Base-by-base conservation (phyloP, 2,113 vertebrate genomes). In the Dipodomys ordii region DNA sequence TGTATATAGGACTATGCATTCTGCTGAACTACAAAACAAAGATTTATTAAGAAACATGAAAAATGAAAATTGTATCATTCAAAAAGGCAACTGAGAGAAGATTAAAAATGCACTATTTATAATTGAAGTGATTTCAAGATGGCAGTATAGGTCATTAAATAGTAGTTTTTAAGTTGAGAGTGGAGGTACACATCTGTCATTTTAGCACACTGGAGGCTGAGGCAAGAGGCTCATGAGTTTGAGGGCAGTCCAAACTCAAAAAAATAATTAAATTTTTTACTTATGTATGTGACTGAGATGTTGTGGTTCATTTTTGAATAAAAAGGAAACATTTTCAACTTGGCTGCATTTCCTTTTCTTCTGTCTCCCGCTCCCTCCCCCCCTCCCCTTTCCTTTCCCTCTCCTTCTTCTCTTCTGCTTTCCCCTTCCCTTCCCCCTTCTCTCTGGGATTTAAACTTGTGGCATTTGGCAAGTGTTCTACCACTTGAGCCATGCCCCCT, bases 71-170 rank as follows among this genome's bases (percentile, higher is more conserved):
- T 39, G 53, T 95, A 86, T 90, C 1, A 57, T 87, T 88, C 92
- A 90, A 94, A 90, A 84, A 82, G 53, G 19, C 76, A 0, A 6
- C 28, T 88, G 79, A 77, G 15, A 46, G 53, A 78, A 79, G 39
- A 87, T 93, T 93, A n/a, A 90, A 93, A 78, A 71, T 82, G 69
- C 46, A 79, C 87, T 81, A 77, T 65, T 89, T 85, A 53, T 1
- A 88, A 11, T 32, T 78, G 81, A 87, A 81, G 46, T 89, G 44
- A 7, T 83, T 87, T 92, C 57, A 86, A n/a, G n/a, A 60, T 81
- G 74, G 27, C 35, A 68, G 18, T 16, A 85, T 89, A 10, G 83
- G 27, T 57, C 28, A 73, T 92, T 88, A 9, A 84, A 76, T 62
- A 64, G 10, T 72, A 23, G 0, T 28, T 53, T 65, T 71, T 23